These are phyloP conservation scores for Drosophila baimaii DNA, from an alignment of 1,140 invertebrate species.

Conservation along the genomic window DNA sequence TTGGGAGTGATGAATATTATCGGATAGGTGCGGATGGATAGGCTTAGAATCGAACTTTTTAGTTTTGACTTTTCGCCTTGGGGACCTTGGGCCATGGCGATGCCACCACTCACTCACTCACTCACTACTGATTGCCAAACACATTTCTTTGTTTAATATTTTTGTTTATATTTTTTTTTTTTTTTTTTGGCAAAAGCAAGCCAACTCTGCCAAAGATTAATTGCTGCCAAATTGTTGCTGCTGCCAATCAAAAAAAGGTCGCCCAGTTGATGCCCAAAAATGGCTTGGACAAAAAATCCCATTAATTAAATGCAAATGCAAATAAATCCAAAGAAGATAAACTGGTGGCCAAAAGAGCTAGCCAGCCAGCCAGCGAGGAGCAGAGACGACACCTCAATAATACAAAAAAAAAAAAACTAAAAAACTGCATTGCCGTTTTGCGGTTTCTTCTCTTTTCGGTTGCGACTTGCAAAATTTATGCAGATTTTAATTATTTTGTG, in stretches of 20 bases:
- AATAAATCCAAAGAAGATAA: slow-evolving; percentile 66
- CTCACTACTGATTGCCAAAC: slow-evolving; percentile 63
- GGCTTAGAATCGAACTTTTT: slow-evolving; percentile 60
- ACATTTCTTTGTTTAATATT: slow-evolving; percentile 33
- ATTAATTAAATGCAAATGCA: slow-evolving; percentile 81
- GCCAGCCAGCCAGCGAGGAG: slow-evolving; percentile 3
- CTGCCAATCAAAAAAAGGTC: slow-evolving; percentile 81
- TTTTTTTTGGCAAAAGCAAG: slow-evolving; percentile 8
- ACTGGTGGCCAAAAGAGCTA: slow-evolving; percentile 29
- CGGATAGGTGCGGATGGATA: background rate
- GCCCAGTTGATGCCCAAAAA: slow-evolving; percentile 75
- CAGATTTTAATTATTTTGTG: slow-evolving; percentile 41
- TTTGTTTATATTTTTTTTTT: slow-evolving; percentile 18
- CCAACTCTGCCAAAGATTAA: slow-evolving; percentile 63
- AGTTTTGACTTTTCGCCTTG: slow-evolving; percentile 21
- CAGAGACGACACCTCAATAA: slow-evolving; percentile 38
- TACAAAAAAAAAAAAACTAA: slow-evolving; percentile 30
- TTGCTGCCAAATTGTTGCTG: slow-evolving; percentile 72
- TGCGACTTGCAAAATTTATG: slow-evolving; percentile 74
- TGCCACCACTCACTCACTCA: too few relatives aligned
- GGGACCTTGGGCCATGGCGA: slow-evolving; percentile 23
- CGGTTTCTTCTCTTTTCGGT: slow-evolving; percentile 40
- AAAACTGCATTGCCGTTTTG: slow-evolving; percentile 71
- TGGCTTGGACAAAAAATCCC: slow-evolving; percentile 48
- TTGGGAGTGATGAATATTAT: slow-evolving; percentile 24